Conservation (phyloP, 2,113 vertebrate species). For the Aldabrachelys gigantea region DNA sequence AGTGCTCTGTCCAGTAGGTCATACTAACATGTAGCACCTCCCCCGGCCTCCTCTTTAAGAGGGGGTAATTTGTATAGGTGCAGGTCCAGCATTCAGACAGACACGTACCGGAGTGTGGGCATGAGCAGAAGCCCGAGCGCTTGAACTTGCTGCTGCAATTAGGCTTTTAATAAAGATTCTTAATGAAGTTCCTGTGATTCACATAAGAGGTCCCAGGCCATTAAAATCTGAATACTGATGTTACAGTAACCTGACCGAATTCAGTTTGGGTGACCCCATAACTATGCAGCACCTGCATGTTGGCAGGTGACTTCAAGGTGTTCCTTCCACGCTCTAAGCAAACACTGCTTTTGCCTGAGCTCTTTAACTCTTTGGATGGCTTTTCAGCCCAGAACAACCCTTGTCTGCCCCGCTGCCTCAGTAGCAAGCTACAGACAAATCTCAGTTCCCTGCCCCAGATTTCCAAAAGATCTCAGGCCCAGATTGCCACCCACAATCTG, state of each 20-base stretch:
- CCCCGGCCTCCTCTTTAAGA: too few relatives aligned
- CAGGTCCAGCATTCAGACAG: neutral
- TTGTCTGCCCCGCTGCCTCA: too few relatives aligned
- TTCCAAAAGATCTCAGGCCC: neutral
- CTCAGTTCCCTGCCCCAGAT: neutral
- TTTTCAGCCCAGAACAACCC: neutral
- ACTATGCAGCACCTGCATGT: neutral
- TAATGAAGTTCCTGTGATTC: too few relatives aligned
- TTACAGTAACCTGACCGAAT: too few relatives aligned
- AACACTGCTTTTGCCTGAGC: neutral
- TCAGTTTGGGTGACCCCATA: neutral
- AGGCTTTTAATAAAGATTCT: neutral
- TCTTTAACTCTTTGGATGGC: neutral
- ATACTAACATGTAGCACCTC: too few relatives aligned
- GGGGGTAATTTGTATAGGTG: too few relatives aligned
- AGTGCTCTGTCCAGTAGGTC: neutral
- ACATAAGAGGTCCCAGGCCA: too few relatives aligned
- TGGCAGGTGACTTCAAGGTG: neutral
- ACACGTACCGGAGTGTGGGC: neutral
- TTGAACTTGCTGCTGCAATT: neutral
- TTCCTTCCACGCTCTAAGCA: neutral
- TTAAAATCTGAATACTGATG: too few relatives aligned
- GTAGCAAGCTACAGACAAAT: neutral
- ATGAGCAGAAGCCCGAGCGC: neutral
- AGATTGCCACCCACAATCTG: neutral